Base-by-base conservation (phyloP, 2,113 vertebrate species). In the Tursiops truncatus region DNA sequence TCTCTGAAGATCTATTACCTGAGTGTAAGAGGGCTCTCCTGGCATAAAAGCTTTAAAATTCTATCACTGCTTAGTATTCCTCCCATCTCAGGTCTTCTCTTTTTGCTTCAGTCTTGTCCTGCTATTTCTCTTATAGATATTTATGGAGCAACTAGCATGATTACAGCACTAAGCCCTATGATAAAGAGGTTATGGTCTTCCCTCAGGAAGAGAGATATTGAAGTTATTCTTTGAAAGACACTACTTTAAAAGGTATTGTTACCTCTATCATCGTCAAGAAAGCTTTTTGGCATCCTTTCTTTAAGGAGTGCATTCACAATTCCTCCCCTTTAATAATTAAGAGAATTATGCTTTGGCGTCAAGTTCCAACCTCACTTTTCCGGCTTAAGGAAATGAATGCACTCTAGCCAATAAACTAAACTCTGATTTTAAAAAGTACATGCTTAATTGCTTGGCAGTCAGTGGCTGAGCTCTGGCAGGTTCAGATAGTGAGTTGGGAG, bases 351-450 rank as follows among this genome's bases (percentile, higher is more conserved):
- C 50, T 92, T 58, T 70, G 47, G 53, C 31, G 17, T 73, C 71
- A 65, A 41, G 25, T 41, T 63, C 56, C 73, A 76, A 82, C 20
- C n/a, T 87, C 47, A 44, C 23, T 93, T 96, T 96, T 65, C 77
- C 50, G 60, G 68, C 47, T 96, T 91, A 86, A 86, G 62, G 73
- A 97, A 96, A 92, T 71, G 26, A 94, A 90, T 71, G 25, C 3
- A 36, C 36, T 84, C 33, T 15, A 79, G 44, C 31, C 53, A 86
- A 60, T 65, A 76, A 70, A 70, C 18, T 20, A 58, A 71, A 89
- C 77, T 88, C 77, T 67, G 67, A 83, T 25, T 12, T 0, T 53
- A n/a, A 80, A 38, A 44, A 71, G 36, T 8, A 26, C 6, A 10
- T n/a, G 8, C n/a, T 77, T 44, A 3, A 2, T 79, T 26, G 11